phyloP scores from a whole-genome alignment of 2,797 vertebrate genomes.

The Parambassis ranga region DNA sequence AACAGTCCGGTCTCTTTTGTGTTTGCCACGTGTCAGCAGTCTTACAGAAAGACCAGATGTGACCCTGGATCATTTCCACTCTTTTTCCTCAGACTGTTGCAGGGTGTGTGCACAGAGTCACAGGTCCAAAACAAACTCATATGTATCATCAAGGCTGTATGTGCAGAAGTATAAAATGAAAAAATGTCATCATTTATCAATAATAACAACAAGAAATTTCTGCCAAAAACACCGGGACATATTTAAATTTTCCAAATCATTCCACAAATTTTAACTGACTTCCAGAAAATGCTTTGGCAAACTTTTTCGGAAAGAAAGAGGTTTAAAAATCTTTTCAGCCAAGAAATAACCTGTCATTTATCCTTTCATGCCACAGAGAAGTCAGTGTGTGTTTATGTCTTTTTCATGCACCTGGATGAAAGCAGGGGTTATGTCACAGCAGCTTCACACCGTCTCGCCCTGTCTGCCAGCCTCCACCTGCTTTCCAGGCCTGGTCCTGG shows the following conservation, averaged over 20 bases:
- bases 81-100: slow-evolving; percentile 12
- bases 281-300: not conserved
- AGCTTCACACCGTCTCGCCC: slow-evolving; percentile 2
- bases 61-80: slow-evolving; percentile 71
- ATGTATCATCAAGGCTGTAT: not conserved
- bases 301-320: slow-evolving; percentile 5
- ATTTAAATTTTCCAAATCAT: not conserved
- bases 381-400: slow-evolving; percentile 23
- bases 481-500: slow-evolving; percentile 31
- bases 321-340: not conserved
- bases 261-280: not conserved
- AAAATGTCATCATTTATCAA: too few relatives aligned
- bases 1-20: slow-evolving; percentile 4
- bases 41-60: slow-evolving; percentile 77
- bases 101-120: slow-evolving; percentile 18
- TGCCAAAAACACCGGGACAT: slow-evolving; percentile 17
- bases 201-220: too few relatives aligned
- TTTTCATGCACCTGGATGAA: slow-evolving; percentile 19
- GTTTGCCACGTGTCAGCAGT: slow-evolving; percentile 81
- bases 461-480: slow-evolving; percentile 48
- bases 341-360: slow-evolving; percentile 17
- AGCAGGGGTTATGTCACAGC: slow-evolving; percentile 27
- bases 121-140: slow-evolving; percentile 48
- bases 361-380: slow-evolving; percentile 33
- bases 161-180: too few relatives aligned